Evolutionary conservation across 2,888 invertebrate genomes (phyloP), one percentile per base, ranked within the genome.

Genomic region (Lamellibrachia satsuma): DNA sequence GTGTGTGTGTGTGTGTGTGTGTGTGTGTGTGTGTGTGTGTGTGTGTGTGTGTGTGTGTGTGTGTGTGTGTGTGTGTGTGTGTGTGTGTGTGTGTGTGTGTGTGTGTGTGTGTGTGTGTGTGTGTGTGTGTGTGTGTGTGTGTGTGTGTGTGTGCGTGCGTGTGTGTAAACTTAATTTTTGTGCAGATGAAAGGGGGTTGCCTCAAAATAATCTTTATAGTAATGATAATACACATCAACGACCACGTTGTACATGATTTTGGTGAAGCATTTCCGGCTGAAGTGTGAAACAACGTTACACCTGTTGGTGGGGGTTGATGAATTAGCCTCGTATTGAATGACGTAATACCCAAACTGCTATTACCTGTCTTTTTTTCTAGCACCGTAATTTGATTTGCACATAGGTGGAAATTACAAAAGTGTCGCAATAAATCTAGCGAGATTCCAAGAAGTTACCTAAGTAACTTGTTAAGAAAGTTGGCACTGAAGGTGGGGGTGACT

Each of bases 381-480:
- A 22, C 75, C 2, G 22, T 75, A 22, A 75, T 75, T 75, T 75
- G 3, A 3, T 22, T 75, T 6, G 6, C 75, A 75, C 75, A 22
- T 75, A 75, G 75, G 75, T 22, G 75, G 75, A 75, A 2, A 11
- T 11, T 11, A 22, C 75, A 75, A 75, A 15, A 75, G 22, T 75
- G 22, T 22, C 4, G 75, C 3, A 15, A 75, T 75, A 75, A 75
- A 75, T 75, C 75, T 22, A 75, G 60, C 22, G 75, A 75, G 75
- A 75, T 75, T 75, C 75, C 75, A 75, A 75, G 75, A 75, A 75
- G 75, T 75, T 15, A 75, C 75, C 75, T 75, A 75, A 15, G 75
- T 75, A 75, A 75, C 75, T 22, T 15, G 22, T 75, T n/a, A 22
- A 75, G 75, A 75, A 75, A 75, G 75, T 75, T 22, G 6, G 75